phyloP scores from a whole-genome alignment of 37 sponge, comb jelly and placozoan genomes.

The Hexactinellida sp. region DNA sequence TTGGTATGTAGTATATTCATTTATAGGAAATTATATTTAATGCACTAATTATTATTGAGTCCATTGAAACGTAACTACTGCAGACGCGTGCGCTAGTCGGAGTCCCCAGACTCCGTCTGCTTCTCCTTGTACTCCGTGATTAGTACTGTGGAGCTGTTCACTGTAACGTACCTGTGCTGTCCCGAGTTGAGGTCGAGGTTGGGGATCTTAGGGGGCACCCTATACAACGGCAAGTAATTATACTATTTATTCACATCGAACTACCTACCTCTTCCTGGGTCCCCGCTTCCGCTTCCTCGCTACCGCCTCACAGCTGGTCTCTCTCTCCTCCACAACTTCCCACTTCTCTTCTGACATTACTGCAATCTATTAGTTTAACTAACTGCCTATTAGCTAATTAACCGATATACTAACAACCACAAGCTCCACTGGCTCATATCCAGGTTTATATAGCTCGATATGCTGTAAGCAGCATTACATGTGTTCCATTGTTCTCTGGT shows the following conservation, averaged over 20 bases:
- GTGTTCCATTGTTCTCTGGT: not conserved
- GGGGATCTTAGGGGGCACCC: not conserved
- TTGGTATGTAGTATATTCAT: not conserved
- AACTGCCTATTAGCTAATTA: not conserved
- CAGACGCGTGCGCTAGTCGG: not conserved
- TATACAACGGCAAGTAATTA: not conserved
- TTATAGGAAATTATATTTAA: no score
- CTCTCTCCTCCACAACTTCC: not conserved
- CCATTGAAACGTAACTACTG: not conserved
- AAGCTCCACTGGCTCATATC: not conserved
- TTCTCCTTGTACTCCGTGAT: constrained; percentile 13
- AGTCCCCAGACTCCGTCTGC: not conserved
- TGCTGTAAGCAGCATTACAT: not conserved
- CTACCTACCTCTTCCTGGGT: not conserved
- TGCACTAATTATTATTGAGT: not conserved
- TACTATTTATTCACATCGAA: not conserved
- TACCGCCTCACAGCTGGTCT: not conserved
- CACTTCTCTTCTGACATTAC: not conserved
- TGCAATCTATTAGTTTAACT: not conserved
- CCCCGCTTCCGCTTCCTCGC: not conserved
- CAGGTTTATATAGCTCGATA: not conserved
- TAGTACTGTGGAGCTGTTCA: not conserved
- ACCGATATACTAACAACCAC: not conserved
- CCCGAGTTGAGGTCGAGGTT: constrained; percentile 3
- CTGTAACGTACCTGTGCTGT: constrained; percentile 7